A percentile compares a stretch with the other conserved stretches of the same genome.
These are phyloP conservation scores for Drosophila macrospina DNA, from an alignment of 2,888 invertebrate genomes.

Conservation along the genomic window DNA sequence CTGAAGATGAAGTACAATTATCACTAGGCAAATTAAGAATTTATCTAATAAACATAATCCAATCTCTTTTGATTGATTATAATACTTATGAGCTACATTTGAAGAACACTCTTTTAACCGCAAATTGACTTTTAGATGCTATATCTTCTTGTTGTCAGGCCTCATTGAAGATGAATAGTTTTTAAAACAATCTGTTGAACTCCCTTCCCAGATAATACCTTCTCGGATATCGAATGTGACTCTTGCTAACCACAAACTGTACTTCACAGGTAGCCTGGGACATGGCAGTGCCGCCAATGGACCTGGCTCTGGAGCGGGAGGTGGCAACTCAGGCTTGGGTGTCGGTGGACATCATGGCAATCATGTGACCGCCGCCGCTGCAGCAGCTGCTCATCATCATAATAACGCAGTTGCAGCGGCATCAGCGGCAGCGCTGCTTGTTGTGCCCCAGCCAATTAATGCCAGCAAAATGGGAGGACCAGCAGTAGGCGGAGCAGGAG, in stretches of 20 bases:
- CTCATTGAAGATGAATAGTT: not conserved
- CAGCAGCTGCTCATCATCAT: constrained; percentile 83
- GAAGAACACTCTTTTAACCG: too few species aligned
- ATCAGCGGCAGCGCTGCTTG: constrained; percentile 89
- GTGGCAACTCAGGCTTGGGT: constrained; percentile 74
- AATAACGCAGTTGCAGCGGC: constrained; percentile 87
- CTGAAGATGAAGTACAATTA: too few species aligned
- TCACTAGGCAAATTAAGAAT: too few species aligned
- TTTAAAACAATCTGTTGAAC: not conserved
- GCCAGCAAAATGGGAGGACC: constrained; percentile 87
- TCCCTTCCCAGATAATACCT: not conserved
- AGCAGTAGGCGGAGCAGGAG: constrained; percentile 83
- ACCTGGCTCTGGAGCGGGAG: constrained; percentile 79
- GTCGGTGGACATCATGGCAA: constrained; percentile 83
- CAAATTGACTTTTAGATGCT: too few species aligned
- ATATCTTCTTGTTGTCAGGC: too few species aligned
- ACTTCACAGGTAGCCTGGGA: constrained; percentile 70
- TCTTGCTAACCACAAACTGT: not conserved
- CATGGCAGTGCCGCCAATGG: constrained; percentile 65
- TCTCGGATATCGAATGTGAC: not conserved
- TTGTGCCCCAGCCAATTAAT: constrained; percentile 95
- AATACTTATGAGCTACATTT: too few species aligned
- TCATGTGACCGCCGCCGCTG: constrained; percentile 84
- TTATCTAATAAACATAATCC: too few species aligned
- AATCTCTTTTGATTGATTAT: too few species aligned